These are phyloP conservation scores for Amiota communis DNA, from an alignment of 2,888 invertebrate genomes.

Conservation along the genomic window DNA sequence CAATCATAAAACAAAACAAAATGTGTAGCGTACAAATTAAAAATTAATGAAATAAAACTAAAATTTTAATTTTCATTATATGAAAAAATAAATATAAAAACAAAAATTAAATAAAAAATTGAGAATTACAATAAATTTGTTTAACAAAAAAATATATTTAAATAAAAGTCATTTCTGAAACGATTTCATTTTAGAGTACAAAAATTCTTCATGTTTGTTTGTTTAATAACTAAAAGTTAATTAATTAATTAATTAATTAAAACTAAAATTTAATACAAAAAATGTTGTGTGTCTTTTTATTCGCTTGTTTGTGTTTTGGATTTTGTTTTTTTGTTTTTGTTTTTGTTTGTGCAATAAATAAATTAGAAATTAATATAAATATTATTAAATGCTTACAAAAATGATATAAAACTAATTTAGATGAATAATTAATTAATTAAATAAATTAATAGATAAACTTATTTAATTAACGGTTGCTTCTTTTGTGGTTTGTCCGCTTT, in stretches of 20 bases:
- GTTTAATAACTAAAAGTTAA: slow-evolving; percentile 50
- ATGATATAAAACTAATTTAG: slow-evolving; percentile 6
- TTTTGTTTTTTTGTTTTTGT: slow-evolving; percentile 2
- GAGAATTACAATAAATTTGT: slow-evolving; percentile 32
- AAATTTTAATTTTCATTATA: slow-evolving; percentile 63
- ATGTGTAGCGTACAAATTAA: slow-evolving; percentile 12
- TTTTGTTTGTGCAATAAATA: slow-evolving; percentile 27
- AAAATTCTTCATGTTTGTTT: slow-evolving; percentile 33
- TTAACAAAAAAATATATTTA: slow-evolving; percentile 41
- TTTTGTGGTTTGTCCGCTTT: slow-evolving; percentile 57
- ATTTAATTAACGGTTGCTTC: slow-evolving; percentile 37
- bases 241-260: slow-evolving; percentile 58
- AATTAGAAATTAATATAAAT: slow-evolving; percentile 2
- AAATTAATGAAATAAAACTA: slow-evolving; percentile 12
- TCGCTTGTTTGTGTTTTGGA: slow-evolving; percentile 1
- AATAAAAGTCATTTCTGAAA: slow-evolving; percentile 35
- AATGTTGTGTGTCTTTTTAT: too few relatives aligned
- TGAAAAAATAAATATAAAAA: slow-evolving; percentile 53
- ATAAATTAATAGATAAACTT: slow-evolving; percentile 36
- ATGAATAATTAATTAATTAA: slow-evolving; percentile 31
- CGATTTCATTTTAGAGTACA: slow-evolving; percentile 28
- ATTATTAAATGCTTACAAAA: slow-evolving; percentile 10
- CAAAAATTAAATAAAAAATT: slow-evolving; percentile 23
- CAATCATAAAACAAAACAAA: slow-evolving; percentile 39
- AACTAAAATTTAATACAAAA: slow-evolving; percentile 38